These are phyloP conservation scores for Oedothorax gibbosus DNA, from an alignment of 1,140 invertebrate species.

Conservation along the genomic window DNA sequence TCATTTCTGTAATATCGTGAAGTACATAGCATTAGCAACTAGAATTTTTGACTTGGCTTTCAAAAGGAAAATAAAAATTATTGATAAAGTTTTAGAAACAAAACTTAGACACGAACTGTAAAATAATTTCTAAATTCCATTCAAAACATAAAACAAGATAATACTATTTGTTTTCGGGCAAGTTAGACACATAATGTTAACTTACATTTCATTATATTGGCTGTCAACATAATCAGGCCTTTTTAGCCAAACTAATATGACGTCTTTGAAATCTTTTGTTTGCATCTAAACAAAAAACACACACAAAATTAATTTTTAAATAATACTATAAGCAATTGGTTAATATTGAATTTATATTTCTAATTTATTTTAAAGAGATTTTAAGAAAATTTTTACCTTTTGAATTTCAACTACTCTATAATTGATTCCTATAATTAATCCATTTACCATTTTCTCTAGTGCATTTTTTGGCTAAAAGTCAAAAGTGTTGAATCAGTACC, in stretches of 20 bases:
- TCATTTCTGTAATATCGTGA: neutral
- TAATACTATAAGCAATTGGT: neutral
- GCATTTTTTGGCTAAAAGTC: conserved; percentile 24
- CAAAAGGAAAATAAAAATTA: too few relatives aligned
- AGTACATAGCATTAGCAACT: too few relatives aligned
- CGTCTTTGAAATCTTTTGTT: conserved; percentile 32
- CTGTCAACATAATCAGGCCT: conserved; percentile 21
- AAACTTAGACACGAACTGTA: too few relatives aligned
- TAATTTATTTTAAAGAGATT: neutral
- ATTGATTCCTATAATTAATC: conserved; percentile 82
- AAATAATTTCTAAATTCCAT: too few relatives aligned
- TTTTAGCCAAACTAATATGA: conserved; percentile 27
- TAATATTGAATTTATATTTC: neutral
- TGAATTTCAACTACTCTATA: conserved; percentile 85
- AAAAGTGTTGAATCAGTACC: neutral
- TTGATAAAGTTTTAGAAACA: too few relatives aligned
- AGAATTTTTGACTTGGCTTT: too few relatives aligned
- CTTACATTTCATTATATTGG: conserved; percentile 46
- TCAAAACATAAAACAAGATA: too few relatives aligned
- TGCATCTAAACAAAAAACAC: conserved; percentile 22
- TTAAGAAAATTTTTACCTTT: conserved; percentile 72
- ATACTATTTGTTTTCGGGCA: too few relatives aligned
- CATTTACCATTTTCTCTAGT: conserved; percentile 80
- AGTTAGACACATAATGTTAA: neutral
- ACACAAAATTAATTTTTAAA: neutral